phyloP scores from a whole-genome alignment of 23 tunicate species.

The Halocynthia aurantium region DNA sequence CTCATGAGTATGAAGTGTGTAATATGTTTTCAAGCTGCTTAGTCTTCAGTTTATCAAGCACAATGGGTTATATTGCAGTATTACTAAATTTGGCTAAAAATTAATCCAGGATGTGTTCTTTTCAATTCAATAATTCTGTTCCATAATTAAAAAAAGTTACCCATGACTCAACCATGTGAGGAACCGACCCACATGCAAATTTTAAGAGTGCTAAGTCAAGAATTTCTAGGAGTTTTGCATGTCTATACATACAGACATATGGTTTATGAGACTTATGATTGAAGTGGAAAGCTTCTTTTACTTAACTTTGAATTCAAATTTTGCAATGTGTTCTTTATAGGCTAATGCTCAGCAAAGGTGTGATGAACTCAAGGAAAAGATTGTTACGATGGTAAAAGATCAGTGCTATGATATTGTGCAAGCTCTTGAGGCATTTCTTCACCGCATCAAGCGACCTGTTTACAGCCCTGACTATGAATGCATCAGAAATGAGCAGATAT shows the following conservation, averaged over 20 bases:
- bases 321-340: slow-evolving; percentile 2
- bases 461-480: slow-evolving; percentile 44
- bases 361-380: slow-evolving; percentile 73
- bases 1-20: not conserved
- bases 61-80: not conserved
- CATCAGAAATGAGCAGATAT: slow-evolving; percentile 21
- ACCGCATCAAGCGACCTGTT: slow-evolving; percentile 56
- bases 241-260: too few relatives aligned
- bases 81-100: too few relatives aligned
- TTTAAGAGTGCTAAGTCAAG: too few relatives aligned
- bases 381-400: slow-evolving; percentile 48
- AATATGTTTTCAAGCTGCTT: not conserved
- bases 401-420: slow-evolving; percentile 69
- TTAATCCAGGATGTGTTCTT: too few relatives aligned
- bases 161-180: too few relatives aligned
- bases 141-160: too few relatives aligned
- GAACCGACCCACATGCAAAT: too few relatives aligned
- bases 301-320: too few relatives aligned
- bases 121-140: too few relatives aligned
- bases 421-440: slow-evolving; percentile 55
- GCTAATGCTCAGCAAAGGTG: slow-evolving; percentile 83
- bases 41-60: not conserved
- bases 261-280: too few relatives aligned
- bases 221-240: too few relatives aligned
- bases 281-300: too few relatives aligned